A percentile compares a stretch with the other conserved stretches of the same genome.
Conservation (phyloP, 2,888 invertebrate genomes). For the Pheosia tremula region DNA sequence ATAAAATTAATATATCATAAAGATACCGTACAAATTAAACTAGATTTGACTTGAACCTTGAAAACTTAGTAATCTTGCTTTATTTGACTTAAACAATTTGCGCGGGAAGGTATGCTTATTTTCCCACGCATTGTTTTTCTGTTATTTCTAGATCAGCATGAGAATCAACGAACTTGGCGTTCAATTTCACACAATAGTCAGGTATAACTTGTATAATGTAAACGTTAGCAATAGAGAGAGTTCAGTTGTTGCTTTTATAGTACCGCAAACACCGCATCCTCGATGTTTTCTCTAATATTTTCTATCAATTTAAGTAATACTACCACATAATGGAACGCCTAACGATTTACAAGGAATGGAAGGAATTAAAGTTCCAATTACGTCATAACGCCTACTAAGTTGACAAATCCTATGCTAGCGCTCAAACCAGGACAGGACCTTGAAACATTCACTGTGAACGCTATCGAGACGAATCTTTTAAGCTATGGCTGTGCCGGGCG, state of each 20-base stretch:
- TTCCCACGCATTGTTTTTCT: constrained; percentile 7
- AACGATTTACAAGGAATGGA: constrained; percentile 34
- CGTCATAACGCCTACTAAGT: constrained; percentile 74
- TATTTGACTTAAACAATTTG: constrained; percentile 1
- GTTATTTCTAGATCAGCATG: constrained; percentile 2
- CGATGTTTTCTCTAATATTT: constrained; percentile 20
- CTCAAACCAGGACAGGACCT: constrained; percentile 79
- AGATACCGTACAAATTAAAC: not conserved
- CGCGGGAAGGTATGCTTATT: not conserved
- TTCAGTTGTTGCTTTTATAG: not conserved
- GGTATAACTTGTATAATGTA: not conserved
- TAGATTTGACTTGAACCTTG: not conserved
- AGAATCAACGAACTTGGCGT: not conserved
- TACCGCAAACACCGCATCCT: constrained; percentile 10
- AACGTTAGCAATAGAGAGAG: not conserved
- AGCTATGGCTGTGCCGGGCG: constrained; percentile 62
- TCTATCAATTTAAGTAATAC: constrained; percentile 1
- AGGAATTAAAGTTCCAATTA: constrained; percentile 58
- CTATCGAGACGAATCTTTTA: constrained; percentile 78
- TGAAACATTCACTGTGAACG: constrained; percentile 80
- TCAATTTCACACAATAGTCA: not conserved
- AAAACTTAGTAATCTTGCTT: not conserved
- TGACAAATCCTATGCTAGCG: constrained; percentile 79
- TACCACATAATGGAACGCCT: not conserved
- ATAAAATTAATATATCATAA: not conserved